A percentile compares a stretch with the other conserved stretches of the same genome.
phyloP scores from a whole-genome alignment of 2,113 vertebrate species.

The Ptyas mucosa region DNA sequence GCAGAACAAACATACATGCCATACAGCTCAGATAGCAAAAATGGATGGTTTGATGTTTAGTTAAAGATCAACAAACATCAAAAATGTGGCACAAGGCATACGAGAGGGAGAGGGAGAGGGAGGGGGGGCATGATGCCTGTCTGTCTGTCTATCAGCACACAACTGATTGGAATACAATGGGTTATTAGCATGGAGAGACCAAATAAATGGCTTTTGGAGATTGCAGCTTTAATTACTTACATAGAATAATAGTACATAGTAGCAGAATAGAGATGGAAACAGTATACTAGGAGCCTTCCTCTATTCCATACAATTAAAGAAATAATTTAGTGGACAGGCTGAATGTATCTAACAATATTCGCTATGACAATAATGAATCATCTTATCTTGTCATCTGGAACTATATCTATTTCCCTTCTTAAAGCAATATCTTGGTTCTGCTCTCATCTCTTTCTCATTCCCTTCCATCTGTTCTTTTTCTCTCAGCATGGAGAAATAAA shows the following conservation, averaged over 20 bases:
- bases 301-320: neutral
- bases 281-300: neutral
- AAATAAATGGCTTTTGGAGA: neutral
- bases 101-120: rapidly evolving
- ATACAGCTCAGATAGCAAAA: neutral
- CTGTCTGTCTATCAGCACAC: neutral
- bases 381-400: conserved; percentile 52
- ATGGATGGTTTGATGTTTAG: neutral
- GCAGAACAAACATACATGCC: neutral
- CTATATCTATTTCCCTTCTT: neutral
- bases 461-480: conserved; percentile 48
- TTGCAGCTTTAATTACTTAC: neutral
- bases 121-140: neutral
- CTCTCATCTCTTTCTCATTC: conserved; percentile 28
- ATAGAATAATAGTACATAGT: neutral
- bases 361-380: conserved; percentile 21
- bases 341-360: neutral
- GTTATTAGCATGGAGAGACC: neutral
- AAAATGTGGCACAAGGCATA: neutral
- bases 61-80: neutral
- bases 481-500: neutral
- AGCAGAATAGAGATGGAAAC: neutral
- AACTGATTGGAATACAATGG: no score
- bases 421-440: conserved; percentile 32
- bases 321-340: neutral